These are phyloP conservation scores for Nothobranchius furzeri DNA, from an alignment of 2,113 vertebrate genomes.

Conservation along the genomic window DNA sequence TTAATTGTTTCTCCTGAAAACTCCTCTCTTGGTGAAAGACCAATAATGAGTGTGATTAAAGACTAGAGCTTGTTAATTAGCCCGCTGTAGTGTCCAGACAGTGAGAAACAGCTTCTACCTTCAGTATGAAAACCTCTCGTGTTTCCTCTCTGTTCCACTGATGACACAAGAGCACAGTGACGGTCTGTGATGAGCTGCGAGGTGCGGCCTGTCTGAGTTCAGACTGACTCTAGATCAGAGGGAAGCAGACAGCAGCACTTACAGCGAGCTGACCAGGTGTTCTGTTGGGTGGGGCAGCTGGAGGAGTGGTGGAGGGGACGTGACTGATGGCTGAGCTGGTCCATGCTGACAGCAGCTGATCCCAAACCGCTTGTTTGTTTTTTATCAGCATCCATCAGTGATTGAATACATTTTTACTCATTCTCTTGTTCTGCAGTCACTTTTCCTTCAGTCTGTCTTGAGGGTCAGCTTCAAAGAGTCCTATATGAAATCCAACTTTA, in stretches of 20 bases:
- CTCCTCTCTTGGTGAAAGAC: slow-evolving; percentile 48
- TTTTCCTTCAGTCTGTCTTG: slow-evolving; percentile 3
- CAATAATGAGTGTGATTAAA: slow-evolving; percentile 68
- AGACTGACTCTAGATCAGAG: not conserved
- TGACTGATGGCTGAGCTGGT: slow-evolving; percentile 55
- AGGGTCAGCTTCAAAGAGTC: not conserved
- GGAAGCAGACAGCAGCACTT: slow-evolving; percentile 31
- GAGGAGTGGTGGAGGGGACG: slow-evolving; percentile 32
- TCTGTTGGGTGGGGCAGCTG: slow-evolving; percentile 29
- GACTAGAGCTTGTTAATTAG: slow-evolving; percentile 60
- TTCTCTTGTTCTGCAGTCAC: too few relatives aligned
- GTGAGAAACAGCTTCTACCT: slow-evolving; percentile 35
- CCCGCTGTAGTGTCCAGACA: slow-evolving; percentile 39
- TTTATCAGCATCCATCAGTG: slow-evolving; percentile 31
- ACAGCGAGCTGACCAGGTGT: slow-evolving; percentile 38
- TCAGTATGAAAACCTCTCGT: slow-evolving; percentile 37
- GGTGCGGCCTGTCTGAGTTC: slow-evolving; percentile 27
- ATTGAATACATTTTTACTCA: slow-evolving; percentile 31
- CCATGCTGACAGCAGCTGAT: slow-evolving; percentile 36
- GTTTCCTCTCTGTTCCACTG: slow-evolving; percentile 24
- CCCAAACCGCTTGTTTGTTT: slow-evolving; percentile 55
- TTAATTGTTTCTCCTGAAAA: slow-evolving; percentile 59
- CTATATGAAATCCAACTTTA: too few relatives aligned
- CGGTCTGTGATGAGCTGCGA: slow-evolving; percentile 29
- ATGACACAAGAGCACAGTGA: slow-evolving; percentile 49